A percentile compares a stretch with the other conserved stretches of the same genome.
Evolutionary conservation across 2,113 vertebrate genomes (phyloP).

Genomic region (Tetrao urogallus): DNA sequence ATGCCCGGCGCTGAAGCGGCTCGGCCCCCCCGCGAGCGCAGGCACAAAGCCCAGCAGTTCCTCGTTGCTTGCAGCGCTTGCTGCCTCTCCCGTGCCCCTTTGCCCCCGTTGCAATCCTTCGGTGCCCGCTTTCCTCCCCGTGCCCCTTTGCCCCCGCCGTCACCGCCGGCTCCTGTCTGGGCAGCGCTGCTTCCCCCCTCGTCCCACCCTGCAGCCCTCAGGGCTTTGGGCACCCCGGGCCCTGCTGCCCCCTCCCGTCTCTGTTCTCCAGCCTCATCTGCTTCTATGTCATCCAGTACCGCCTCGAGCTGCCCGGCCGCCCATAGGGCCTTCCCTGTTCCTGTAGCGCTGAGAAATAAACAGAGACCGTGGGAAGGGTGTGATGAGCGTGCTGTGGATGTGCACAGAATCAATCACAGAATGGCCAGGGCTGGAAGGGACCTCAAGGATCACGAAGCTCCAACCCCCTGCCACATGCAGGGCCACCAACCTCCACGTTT

Average conservation of each 20-base stretch:
- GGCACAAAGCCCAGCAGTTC: neutral
- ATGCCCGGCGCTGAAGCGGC: too few relatives aligned
- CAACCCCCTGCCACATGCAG: too few relatives aligned
- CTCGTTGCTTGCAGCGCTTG: too few relatives aligned
- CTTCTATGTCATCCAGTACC: constrained; percentile 10
- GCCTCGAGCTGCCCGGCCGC: neutral
- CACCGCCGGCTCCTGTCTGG: neutral
- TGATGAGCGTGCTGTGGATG: too few relatives aligned
- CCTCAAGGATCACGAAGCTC: too few relatives aligned
- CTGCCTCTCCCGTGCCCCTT: neutral
- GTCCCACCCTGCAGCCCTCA: neutral
- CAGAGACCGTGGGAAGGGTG: neutral
- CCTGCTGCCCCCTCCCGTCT: neutral
- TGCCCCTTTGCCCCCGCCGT: neutral
- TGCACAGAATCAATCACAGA: too few relatives aligned
- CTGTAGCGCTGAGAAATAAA: constrained; percentile 5
- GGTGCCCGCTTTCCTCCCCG: neutral
- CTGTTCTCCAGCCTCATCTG: neutral
- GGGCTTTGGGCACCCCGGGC: neutral
- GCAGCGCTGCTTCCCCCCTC: neutral
- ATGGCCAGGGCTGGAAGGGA: too few relatives aligned
- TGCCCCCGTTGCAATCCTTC: neutral
- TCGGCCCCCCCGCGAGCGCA: neutral
- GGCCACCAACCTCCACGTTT: too few relatives aligned
- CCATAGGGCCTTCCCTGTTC: neutral